Conservation (phyloP, 1,140 invertebrate genomes). For the Cepaea nemoralis region DNA sequence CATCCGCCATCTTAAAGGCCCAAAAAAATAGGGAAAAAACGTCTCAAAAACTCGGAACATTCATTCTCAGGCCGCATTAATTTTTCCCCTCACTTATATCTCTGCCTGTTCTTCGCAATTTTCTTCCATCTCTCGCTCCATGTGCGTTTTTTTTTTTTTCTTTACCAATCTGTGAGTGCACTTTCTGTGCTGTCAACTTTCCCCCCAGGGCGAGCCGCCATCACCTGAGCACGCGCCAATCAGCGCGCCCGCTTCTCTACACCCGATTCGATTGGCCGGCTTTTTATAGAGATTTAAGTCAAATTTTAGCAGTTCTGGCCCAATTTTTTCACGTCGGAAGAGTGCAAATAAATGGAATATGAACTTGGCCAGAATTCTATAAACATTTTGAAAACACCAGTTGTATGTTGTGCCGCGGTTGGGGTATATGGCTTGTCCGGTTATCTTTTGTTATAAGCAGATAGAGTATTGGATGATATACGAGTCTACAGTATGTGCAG, state of each 20-base stretch:
- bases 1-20: neutral
- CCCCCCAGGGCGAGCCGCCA: slow-evolving; percentile 7
- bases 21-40: neutral
- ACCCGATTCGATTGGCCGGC: slow-evolving; percentile 26
- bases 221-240: slow-evolving; percentile 2
- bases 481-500: too few relatives aligned
- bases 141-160: neutral
- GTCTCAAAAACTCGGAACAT: neutral
- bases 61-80: neutral
- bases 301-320: neutral
- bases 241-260: slow-evolving; percentile 5
- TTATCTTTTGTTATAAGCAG: neutral
- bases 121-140: slow-evolving; percentile 25
- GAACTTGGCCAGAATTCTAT: neutral
- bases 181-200: slow-evolving; percentile 1
- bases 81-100: neutral
- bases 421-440: neutral
- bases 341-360: neutral
- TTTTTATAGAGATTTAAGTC: slow-evolving; percentile 23
- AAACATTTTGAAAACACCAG: neutral
- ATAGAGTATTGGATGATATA: too few relatives aligned
- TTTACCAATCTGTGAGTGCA: neutral
- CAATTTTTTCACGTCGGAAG: neutral
- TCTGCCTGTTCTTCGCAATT: neutral
- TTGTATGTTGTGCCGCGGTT: neutral